Percentiles rank a stretch among this genome's conserved stretches.
Conservation (phyloP, 1,140 invertebrate species). For the Euwallacea similis region DNA sequence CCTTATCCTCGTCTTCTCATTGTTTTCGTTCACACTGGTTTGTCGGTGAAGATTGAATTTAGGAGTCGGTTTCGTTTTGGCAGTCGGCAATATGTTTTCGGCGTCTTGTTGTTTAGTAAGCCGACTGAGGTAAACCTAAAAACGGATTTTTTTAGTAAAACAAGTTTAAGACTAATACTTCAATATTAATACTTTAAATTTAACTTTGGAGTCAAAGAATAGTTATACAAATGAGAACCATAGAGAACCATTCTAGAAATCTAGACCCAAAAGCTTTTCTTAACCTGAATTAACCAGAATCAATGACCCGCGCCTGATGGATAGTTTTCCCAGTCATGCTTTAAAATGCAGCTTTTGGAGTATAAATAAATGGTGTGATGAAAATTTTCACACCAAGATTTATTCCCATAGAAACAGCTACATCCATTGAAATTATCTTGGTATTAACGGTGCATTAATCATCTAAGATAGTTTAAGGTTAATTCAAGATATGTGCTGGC, state of each 20-base stretch:
- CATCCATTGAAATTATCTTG: neutral
- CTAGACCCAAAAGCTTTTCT: neutral
- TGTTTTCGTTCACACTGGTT: conserved; percentile 49
- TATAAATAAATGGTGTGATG: too few relatives aligned
- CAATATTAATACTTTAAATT: neutral
- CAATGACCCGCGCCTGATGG: too few relatives aligned
- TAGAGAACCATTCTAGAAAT: neutral
- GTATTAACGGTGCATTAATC: neutral
- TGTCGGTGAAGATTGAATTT: conserved; percentile 46
- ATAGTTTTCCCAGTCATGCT: too few relatives aligned
- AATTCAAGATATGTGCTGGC: too few relatives aligned
- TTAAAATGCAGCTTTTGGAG: too few relatives aligned
- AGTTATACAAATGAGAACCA: too few relatives aligned
- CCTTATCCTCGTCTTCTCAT: conserved; percentile 38
- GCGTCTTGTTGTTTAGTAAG: conserved; percentile 44
- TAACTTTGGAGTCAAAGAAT: too few relatives aligned
- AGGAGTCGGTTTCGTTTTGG: conserved; percentile 41
- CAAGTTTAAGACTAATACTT: neutral
- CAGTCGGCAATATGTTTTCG: conserved; percentile 44
- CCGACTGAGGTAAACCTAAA: conserved; percentile 42
- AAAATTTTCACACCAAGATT: too few relatives aligned
- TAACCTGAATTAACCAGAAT: too few relatives aligned
- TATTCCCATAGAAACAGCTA: too few relatives aligned
- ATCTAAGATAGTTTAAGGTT: neutral
- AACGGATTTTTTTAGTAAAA: neutral